Conservation (phyloP, 35 echinoderm and acorn worm species). For the Lytechinus variegatus region DNA sequence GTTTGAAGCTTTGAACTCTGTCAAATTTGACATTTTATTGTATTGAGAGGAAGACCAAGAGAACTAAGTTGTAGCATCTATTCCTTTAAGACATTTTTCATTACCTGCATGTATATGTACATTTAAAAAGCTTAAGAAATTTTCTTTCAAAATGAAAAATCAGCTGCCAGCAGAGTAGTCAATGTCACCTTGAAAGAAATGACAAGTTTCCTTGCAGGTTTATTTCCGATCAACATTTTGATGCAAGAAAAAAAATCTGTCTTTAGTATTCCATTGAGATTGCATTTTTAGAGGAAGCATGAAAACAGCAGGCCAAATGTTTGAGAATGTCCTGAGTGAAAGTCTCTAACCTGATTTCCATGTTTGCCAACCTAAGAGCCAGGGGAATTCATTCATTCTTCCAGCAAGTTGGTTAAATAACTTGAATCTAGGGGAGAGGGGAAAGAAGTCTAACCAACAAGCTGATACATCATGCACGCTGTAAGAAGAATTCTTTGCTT, state of each 20-base stretch:
- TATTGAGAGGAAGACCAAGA: no score
- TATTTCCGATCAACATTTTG: constrained; percentile 3
- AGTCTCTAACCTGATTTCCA: constrained; percentile 18
- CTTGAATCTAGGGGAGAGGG: background rate
- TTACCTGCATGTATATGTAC: background rate
- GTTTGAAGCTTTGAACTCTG: no score
- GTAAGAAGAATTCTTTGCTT: background rate
- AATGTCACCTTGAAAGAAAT: background rate
- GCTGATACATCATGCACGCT: background rate
- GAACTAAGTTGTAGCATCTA: no score
- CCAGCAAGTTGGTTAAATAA: background rate
- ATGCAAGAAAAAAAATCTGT: constrained; percentile 2
- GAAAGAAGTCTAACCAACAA: background rate
- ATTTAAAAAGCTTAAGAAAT: background rate
- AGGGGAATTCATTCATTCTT: background rate
- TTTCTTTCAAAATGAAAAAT: background rate
- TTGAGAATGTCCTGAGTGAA: background rate
- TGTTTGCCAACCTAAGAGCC: constrained; percentile 9
- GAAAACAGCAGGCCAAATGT: constrained; percentile 10
- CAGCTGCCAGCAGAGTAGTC: background rate
- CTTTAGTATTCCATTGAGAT: background rate
- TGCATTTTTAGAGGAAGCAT: background rate
- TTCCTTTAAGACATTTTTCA: background rate
- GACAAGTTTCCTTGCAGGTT: background rate
- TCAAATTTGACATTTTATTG: no score